Evolutionary conservation across 2,113 vertebrate genomes (phyloP).

Genomic region (Trinectes maculatus): DNA sequence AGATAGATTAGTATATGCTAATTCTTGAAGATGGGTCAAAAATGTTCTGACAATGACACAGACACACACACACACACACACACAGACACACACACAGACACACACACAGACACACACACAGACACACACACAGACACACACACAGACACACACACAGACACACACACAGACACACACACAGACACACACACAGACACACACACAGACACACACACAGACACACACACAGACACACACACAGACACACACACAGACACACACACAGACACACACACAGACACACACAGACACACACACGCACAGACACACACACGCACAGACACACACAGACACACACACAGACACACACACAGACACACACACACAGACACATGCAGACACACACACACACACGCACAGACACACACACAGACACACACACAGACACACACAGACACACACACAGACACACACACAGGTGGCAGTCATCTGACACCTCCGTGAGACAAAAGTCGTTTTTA

Average conservation of each 20-base stretch:
- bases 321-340: slow-evolving; percentile 35
- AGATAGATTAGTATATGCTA: too few species aligned
- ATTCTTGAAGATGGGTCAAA: too few species aligned
- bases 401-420: background rate
- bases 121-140: slow-evolving; percentile 9
- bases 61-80: too few species aligned
- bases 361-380: too few species aligned
- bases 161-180: slow-evolving; percentile 11
- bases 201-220: slow-evolving; percentile 22
- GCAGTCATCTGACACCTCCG: background rate
- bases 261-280: slow-evolving; percentile 6
- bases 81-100: too few species aligned
- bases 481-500: background rate
- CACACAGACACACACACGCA: slow-evolving; percentile 33
- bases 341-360: slow-evolving; percentile 3
- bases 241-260: slow-evolving; percentile 35
- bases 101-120: slow-evolving; percentile 33
- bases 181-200: slow-evolving; percentile 38
- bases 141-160: slow-evolving; percentile 37
- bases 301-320: background rate
- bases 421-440: slow-evolving; percentile 5
- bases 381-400: background rate
- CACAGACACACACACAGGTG: background rate
- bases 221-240: slow-evolving; percentile 25
- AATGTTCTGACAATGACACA: too few species aligned